Percentiles rank a stretch among this genome's conserved stretches.
phyloP scores from a whole-genome alignment of 2,797 vertebrate species.

The Cyclura pinguis region DNA sequence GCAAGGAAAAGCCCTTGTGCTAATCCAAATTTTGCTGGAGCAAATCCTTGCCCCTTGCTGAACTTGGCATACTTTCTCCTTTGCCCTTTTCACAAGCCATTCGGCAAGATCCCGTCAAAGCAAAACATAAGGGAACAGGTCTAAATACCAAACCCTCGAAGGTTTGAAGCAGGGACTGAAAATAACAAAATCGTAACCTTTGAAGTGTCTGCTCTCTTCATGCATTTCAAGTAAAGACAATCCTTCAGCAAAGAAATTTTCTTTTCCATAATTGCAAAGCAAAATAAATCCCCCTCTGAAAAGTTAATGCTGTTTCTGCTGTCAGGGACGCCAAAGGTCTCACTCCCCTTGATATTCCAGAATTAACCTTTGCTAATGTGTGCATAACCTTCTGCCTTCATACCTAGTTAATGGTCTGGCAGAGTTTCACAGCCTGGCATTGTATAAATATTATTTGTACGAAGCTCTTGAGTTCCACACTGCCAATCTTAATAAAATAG shows the following conservation, averaged over 20 bases:
- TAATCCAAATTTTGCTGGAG: too few species aligned
- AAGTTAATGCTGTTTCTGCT: neutral
- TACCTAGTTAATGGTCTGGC: neutral
- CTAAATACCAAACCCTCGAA: neutral
- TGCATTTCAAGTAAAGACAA: constrained; percentile 11
- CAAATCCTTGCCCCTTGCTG: neutral
- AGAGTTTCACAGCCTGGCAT: neutral
- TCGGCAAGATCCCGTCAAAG: neutral
- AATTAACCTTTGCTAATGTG: constrained; percentile 42
- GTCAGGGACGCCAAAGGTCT: neutral
- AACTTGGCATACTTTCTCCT: neutral
- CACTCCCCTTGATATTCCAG: neutral
- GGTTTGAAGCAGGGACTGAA: neutral
- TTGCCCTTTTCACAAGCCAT: neutral
- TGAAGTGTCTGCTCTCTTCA: neutral
- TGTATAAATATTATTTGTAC: constrained; percentile 37
- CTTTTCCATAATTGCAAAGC: neutral
- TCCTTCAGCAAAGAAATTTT: neutral
- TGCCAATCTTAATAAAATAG: constrained; percentile 67
- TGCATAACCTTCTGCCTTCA: neutral
- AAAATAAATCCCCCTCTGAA: neutral
- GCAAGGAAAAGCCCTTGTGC: neutral
- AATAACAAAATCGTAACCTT: neutral
- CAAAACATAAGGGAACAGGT: too few species aligned
- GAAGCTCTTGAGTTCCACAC: constrained; percentile 59